Conservation (phyloP, 2,888 invertebrate genomes). For the Lysandra coridon region DNA sequence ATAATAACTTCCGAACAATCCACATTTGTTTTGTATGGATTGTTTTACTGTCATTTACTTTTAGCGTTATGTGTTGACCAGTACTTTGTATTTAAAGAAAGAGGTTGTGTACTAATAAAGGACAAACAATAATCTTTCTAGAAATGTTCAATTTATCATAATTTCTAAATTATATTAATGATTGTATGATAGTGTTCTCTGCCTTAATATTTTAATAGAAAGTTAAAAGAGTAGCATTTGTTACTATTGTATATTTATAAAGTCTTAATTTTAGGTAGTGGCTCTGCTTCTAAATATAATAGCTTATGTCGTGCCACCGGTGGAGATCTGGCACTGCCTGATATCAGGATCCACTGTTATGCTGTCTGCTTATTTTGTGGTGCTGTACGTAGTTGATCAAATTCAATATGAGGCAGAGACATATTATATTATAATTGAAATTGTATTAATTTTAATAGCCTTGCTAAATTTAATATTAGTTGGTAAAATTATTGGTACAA, state of each 20-base stretch:
- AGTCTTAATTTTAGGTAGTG: constrained; percentile 74
- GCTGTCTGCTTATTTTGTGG: constrained; percentile 62
- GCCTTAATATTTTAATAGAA: background rate
- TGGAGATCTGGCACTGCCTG: constrained; percentile 61
- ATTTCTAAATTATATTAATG: constrained; percentile 13
- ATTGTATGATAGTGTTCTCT: background rate
- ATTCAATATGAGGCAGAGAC: constrained; percentile 66
- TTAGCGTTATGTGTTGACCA: constrained; percentile 61
- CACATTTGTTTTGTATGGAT: constrained; percentile 54
- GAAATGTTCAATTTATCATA: background rate
- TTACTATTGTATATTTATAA: constrained; percentile 38
- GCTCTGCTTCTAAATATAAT: constrained; percentile 70
- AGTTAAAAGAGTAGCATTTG: background rate
- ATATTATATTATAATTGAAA: constrained; percentile 60
- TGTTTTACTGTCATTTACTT: constrained; percentile 64
- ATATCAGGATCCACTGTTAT: constrained; percentile 69
- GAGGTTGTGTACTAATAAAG: constrained; percentile 51
- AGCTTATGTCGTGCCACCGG: constrained; percentile 65
- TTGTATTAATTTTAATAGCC: constrained; percentile 51
- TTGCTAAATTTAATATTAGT: constrained; percentile 49
- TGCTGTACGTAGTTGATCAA: constrained; percentile 71
- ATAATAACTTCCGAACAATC: constrained; percentile 46
- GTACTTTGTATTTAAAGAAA: constrained; percentile 60
- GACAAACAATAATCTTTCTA: constrained; percentile 22
- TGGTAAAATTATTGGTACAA: constrained; percentile 57